Conservation (phyloP, 2,888 invertebrate genomes). For the Bimastos eiseni region DNA sequence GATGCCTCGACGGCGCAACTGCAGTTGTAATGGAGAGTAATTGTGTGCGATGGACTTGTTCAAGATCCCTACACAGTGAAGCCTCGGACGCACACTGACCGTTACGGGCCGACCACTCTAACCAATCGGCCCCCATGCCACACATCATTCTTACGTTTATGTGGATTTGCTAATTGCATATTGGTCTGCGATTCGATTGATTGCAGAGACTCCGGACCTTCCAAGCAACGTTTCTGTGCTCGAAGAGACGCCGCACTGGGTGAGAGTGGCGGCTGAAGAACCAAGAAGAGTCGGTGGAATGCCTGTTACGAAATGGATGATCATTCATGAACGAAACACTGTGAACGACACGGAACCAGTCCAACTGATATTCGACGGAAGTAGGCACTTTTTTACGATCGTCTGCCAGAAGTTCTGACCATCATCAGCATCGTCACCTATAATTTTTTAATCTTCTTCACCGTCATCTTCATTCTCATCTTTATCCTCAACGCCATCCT, state of each 20-base stretch:
- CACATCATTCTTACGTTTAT: background rate
- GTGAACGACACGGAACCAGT: background rate
- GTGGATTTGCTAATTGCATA: background rate
- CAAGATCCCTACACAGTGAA: no score
- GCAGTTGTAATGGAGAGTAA: no score
- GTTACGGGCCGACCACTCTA: no score
- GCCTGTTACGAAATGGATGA: constrained; percentile 39
- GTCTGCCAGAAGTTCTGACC: background rate
- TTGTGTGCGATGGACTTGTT: no score
- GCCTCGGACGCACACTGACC: no score
- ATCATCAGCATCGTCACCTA: background rate
- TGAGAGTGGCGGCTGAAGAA: constrained; percentile 32
- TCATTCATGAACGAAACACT: constrained; percentile 31
- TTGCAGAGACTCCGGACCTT: constrained; percentile 37
- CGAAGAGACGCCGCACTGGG: constrained; percentile 38
- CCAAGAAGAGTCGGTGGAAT: constrained; percentile 34
- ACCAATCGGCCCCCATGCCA: no score
- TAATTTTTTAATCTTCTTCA: background rate
- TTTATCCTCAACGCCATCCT: background rate
- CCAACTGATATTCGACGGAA: background rate
- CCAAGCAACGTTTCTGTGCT: constrained; percentile 38
- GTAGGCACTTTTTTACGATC: background rate
- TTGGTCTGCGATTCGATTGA: background rate
- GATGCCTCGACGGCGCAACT: no score
- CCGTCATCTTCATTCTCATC: background rate